Evolutionary conservation across 2,797 vertebrate genomes (phyloP).

Genomic region (Rousettus madagascariensis): DNA sequence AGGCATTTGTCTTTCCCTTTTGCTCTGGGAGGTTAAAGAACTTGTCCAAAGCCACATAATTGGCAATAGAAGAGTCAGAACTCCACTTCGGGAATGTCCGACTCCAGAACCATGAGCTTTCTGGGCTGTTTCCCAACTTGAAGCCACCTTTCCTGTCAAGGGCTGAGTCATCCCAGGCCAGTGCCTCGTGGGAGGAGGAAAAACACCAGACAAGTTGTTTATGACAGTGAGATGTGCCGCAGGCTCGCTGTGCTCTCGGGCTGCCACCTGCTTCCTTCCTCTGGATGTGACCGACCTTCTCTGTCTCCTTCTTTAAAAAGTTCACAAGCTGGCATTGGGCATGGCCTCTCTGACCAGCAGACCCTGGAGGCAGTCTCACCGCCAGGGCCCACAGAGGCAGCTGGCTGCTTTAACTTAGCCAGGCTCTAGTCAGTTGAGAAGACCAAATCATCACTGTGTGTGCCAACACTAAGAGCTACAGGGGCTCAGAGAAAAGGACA

Average conservation of each 20-base stretch:
- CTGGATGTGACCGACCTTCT: constrained; percentile 48
- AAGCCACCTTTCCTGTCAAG: constrained; percentile 73
- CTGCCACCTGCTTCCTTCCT: constrained; percentile 63
- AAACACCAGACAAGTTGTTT: constrained; percentile 51
- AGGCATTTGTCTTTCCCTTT: background rate
- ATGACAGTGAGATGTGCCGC: background rate
- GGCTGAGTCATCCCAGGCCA: constrained; percentile 64
- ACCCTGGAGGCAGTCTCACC: background rate
- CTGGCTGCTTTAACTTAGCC: background rate
- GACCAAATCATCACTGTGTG: background rate
- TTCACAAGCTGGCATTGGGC: constrained; percentile 20
- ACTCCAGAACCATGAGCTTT: background rate
- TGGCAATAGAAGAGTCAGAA: background rate
- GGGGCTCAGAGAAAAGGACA: background rate
- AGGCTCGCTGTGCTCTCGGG: background rate
- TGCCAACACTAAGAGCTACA: background rate
- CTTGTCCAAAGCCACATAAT: background rate
- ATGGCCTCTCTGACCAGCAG: background rate
- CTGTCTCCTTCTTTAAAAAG: constrained; percentile 48
- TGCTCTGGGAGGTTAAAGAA: background rate
- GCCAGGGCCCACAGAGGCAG: background rate
- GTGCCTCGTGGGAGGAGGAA: constrained; percentile 47
- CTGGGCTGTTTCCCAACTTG: background rate
- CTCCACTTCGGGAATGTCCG: background rate
- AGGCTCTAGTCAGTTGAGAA: background rate